Conservation (phyloP, 2,888 invertebrate species). For the Diaprepes abbreviatus region DNA sequence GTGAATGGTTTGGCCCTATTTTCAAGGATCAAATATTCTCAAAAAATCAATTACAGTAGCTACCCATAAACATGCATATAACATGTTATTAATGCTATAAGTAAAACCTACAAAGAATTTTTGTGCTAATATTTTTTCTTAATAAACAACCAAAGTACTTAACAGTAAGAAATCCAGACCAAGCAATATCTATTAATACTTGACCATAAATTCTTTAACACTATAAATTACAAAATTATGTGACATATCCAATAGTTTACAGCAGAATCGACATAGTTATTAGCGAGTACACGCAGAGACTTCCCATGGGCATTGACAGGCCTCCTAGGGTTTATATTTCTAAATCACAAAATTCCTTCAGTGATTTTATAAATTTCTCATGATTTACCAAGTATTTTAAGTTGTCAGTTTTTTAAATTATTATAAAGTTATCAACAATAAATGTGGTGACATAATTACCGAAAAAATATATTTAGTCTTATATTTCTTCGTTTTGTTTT, state of each 20-base stretch:
- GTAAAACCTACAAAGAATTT: too few relatives aligned
- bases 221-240: conserved; percentile 41
- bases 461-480: too few relatives aligned
- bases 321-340: conserved; percentile 35
- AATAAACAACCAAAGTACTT: conserved; percentile 6
- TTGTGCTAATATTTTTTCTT: neutral
- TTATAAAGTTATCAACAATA: too few relatives aligned
- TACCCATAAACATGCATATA: too few relatives aligned
- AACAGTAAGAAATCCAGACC: conserved; percentile 33
- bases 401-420: too few relatives aligned
- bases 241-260: conserved; percentile 45
- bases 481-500: too few relatives aligned
- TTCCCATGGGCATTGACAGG: conserved; percentile 40
- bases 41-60: too few relatives aligned
- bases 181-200: conserved; percentile 39
- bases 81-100: too few relatives aligned
- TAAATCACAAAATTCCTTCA: conserved; percentile 44
- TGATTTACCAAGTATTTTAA: neutral
- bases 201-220: conserved; percentile 28
- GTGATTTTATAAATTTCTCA: conserved; percentile 28
- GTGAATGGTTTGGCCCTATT: too few relatives aligned
- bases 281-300: conserved; percentile 38
- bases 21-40: too few relatives aligned
- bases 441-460: too few relatives aligned
- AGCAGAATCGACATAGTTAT: conserved; percentile 46